phyloP scores from a whole-genome alignment of 2,113 vertebrate species.

The Oreochromis niloticus region DNA sequence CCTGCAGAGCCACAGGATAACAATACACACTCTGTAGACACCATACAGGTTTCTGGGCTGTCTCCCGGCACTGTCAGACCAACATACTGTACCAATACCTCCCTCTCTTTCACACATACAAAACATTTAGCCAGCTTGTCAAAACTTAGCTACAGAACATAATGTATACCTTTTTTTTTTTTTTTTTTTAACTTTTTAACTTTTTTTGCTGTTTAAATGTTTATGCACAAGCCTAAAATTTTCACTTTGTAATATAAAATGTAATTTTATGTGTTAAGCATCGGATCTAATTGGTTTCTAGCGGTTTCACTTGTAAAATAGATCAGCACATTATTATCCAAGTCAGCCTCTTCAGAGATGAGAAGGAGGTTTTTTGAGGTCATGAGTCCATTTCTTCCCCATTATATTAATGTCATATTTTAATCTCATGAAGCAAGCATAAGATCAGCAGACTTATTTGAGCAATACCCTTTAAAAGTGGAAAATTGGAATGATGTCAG shows the following conservation, averaged over 20 bases:
- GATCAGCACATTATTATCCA: background rate
- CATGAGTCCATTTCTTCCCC: background rate
- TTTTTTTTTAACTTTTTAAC: no score
- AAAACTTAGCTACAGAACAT: background rate
- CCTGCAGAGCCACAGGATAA: background rate
- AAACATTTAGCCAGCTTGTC: background rate
- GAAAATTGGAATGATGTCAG: background rate
- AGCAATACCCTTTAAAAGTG: background rate
- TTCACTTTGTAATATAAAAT: background rate
- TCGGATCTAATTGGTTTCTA: background rate
- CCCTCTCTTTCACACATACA: background rate
- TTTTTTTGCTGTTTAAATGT: background rate
- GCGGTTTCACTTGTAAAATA: background rate
- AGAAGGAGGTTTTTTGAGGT: background rate
- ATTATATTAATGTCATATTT: background rate
- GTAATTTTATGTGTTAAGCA: background rate
- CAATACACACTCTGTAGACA: slow-evolving; percentile 11
- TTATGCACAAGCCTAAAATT: background rate
- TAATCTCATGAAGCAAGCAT: background rate
- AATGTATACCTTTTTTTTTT: background rate
- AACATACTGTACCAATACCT: background rate
- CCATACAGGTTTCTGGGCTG: background rate
- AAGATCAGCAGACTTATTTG: background rate
- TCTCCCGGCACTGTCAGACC: background rate
- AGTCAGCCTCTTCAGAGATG: background rate